Evolutionary conservation across 92 coral and sea anemone species (phyloP).

Genomic region (Epizoanthus scotinus): DNA sequence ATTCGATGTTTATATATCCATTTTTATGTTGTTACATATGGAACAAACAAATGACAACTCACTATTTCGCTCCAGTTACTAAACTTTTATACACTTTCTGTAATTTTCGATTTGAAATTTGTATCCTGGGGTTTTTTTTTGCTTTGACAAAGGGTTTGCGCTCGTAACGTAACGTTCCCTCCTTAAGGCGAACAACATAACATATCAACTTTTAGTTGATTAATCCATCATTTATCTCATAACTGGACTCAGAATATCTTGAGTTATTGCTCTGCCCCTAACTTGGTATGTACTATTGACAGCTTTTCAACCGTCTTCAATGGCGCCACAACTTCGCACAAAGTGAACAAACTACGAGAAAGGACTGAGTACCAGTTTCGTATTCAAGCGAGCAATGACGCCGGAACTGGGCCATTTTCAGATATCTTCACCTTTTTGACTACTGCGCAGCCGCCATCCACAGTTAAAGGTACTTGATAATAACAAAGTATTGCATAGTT

Average conservation of each 20-base stretch:
- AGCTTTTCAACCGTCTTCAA: slow-evolving; percentile 80
- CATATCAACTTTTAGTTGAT: too few species aligned
- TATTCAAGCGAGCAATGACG: slow-evolving; percentile 93
- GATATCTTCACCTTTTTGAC: slow-evolving; percentile 73
- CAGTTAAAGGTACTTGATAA: slow-evolving; percentile 70
- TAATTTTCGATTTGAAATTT: too few species aligned
- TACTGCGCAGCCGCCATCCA: slow-evolving; percentile 85
- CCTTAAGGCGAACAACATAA: too few species aligned
- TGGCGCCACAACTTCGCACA: slow-evolving; percentile 90
- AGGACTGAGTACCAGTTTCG: slow-evolving; percentile 89
- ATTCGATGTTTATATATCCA: too few species aligned
- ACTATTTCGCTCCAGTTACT: too few species aligned
- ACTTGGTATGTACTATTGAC: background rate
- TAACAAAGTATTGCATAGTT: background rate
- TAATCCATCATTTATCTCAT: background rate
- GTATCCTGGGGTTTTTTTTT: too few species aligned
- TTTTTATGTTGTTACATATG: too few species aligned
- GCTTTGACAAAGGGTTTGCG: background rate
- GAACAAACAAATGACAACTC: too few species aligned
- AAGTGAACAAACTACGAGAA: slow-evolving; percentile 91
- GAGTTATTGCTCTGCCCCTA: background rate
- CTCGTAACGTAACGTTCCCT: background rate
- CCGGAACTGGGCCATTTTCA: slow-evolving; percentile 90
- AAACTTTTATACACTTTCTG: too few species aligned
- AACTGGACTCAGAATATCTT: too few species aligned